A percentile compares a stretch with the other conserved stretches of the same genome.
Evolutionary conservation across 2,888 invertebrate species (phyloP).

Genomic region (Dromius quadrimaculatus): DNA sequence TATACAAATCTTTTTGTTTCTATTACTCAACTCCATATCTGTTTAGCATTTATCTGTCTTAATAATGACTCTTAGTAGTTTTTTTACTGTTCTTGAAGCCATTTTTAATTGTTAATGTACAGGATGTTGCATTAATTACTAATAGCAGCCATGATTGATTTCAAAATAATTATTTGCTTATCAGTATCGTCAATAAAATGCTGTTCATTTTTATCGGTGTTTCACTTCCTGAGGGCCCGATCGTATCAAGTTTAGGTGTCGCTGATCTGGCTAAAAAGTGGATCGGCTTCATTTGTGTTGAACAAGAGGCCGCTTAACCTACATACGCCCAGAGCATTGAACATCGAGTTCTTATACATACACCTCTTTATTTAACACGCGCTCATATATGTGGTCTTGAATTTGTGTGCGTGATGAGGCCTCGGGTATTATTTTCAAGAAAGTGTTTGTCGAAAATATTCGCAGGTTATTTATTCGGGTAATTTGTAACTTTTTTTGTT

Average conservation of each 20-base stretch:
- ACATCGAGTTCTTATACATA: slow-evolving; percentile 12
- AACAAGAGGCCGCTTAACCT: slow-evolving; percentile 42
- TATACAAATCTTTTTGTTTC: neutral
- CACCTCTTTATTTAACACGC: slow-evolving; percentile 21
- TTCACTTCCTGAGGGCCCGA: slow-evolving; percentile 4
- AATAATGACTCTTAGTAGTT: neutral
- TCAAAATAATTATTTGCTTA: neutral
- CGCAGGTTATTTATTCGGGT: slow-evolving; percentile 13
- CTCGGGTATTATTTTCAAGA: neutral
- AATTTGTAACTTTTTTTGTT: slow-evolving; percentile 23
- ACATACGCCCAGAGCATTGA: slow-evolving; percentile 40
- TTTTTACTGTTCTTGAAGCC: slow-evolving; percentile 9
- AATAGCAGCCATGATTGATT: neutral
- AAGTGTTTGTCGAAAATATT: slow-evolving; percentile 32
- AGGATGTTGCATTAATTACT: slow-evolving; percentile 38
- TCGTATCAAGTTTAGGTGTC: slow-evolving; percentile 7
- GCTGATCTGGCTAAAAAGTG: slow-evolving; percentile 38
- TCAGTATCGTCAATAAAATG: neutral
- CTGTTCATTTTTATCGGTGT: neutral
- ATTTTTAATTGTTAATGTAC: slow-evolving; percentile 1
- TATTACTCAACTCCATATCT: neutral
- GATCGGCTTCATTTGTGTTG: slow-evolving; percentile 34
- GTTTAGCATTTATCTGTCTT: neutral
- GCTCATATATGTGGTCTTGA: neutral
- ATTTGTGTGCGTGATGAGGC: neutral